These are phyloP conservation scores for Chrysoperla carnea DNA, from an alignment of 1,140 invertebrate genomes.

Conservation along the genomic window DNA sequence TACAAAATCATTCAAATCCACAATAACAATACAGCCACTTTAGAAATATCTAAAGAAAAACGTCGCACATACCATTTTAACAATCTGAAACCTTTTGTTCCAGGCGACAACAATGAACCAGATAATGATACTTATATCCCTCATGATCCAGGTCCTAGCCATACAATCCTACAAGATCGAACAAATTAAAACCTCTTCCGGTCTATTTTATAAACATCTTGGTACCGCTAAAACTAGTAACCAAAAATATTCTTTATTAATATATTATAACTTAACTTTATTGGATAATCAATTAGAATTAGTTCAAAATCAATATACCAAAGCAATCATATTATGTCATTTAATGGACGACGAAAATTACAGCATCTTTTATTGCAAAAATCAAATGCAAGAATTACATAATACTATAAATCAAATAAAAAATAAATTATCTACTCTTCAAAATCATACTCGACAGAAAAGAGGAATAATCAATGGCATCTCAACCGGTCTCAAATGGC, in stretches of 20 bases:
- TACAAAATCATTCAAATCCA: conserved; percentile 6
- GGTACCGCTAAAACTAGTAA: conserved; percentile 6
- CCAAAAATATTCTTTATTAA: conserved; percentile 5
- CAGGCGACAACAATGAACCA: neutral
- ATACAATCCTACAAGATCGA: neutral
- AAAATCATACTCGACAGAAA: conserved; percentile 4
- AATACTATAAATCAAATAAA: conserved; percentile 3
- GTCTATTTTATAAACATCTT: conserved; percentile 5
- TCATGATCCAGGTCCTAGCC: no score
- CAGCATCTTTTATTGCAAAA: neutral
- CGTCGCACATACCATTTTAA: conserved; percentile 7
- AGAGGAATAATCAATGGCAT: conserved; percentile 11
- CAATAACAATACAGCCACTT: conserved; percentile 6
- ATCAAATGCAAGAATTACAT: conserved; percentile 4
- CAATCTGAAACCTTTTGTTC: conserved; percentile 8
- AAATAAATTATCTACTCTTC: neutral
- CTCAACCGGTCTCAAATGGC: conserved; percentile 10
- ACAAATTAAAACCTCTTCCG: conserved; percentile 1
- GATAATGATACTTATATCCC: no score
- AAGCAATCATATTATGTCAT: neutral
- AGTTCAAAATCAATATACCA: neutral
- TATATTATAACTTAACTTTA: conserved; percentile 7
- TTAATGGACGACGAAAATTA: neutral
- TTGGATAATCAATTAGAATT: neutral
- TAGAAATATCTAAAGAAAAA: conserved; percentile 7